Conservation (phyloP, 2,888 invertebrate species). For the Hoplodrina ambigua region DNA sequence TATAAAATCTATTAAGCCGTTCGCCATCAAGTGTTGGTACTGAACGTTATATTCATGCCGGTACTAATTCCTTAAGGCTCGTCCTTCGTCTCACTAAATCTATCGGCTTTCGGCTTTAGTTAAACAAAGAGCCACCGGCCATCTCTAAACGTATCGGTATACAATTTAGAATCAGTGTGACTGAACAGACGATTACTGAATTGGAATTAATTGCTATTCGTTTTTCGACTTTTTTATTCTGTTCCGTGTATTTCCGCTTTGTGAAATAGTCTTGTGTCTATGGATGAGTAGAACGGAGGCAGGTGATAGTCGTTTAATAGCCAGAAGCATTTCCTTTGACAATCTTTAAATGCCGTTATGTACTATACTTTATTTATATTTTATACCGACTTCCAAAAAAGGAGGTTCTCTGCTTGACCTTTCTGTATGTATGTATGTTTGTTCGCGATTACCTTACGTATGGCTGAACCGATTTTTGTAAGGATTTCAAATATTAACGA, state of each 20-base stretch:
- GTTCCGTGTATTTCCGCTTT: slow-evolving; percentile 10
- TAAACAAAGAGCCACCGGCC: slow-evolving; percentile 63
- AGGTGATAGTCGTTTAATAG: too few relatives aligned
- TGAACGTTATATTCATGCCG: slow-evolving; percentile 65
- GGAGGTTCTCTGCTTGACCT: too few relatives aligned
- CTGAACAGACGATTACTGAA: slow-evolving; percentile 48
- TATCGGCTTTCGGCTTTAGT: slow-evolving; percentile 66
- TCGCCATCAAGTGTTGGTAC: slow-evolving; percentile 37
- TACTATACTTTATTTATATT: too few relatives aligned
- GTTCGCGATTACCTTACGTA: too few relatives aligned
- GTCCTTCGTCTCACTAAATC: slow-evolving; percentile 63
- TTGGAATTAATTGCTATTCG: slow-evolving; percentile 46
- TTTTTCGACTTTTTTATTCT: slow-evolving; percentile 32
- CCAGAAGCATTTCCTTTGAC: neutral
- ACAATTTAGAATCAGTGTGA: slow-evolving; percentile 48
- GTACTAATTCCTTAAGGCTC: slow-evolving; percentile 65
- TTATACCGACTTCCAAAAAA: too few relatives aligned
- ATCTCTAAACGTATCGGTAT: slow-evolving; percentile 53
- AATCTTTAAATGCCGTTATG: neutral
- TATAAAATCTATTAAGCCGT: slow-evolving; percentile 55
- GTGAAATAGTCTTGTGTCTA: slow-evolving; percentile 1
- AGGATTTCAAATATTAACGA: too few relatives aligned
- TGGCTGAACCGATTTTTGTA: too few relatives aligned
- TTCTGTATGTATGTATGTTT: too few relatives aligned
- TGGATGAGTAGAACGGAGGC: neutral